These are phyloP conservation scores for Huso huso DNA, from an alignment of 2,797 vertebrate species.

Conservation along the genomic window DNA sequence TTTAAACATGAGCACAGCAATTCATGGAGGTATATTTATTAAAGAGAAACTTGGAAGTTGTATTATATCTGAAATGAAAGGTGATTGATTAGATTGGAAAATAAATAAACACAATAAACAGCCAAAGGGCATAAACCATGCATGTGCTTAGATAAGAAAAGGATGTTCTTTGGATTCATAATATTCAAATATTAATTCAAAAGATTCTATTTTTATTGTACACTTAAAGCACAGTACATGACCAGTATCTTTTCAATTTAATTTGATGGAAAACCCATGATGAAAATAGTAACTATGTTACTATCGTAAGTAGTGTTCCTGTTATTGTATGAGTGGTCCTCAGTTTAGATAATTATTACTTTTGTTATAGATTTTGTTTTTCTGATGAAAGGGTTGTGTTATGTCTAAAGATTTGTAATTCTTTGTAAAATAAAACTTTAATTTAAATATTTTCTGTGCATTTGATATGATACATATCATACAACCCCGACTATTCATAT, in stretches of 20 bases:
- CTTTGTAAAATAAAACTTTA: too few relatives aligned
- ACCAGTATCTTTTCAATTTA: constrained; percentile 29
- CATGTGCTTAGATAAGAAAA: not conserved
- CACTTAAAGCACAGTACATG: not conserved
- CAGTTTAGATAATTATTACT: constrained; percentile 48
- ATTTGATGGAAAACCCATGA: constrained; percentile 45
- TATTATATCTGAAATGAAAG: constrained; percentile 16
- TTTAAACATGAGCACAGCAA: constrained; percentile 16
- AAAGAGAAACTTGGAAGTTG: constrained; percentile 9
- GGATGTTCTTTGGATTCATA: constrained; percentile 24
- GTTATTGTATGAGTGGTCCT: constrained; percentile 46
- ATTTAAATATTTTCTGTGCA: too few relatives aligned
- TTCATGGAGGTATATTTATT: constrained; percentile 13
- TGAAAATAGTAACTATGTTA: constrained; percentile 52
- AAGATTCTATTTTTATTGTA: constrained; percentile 17
- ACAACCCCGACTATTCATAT: too few relatives aligned
- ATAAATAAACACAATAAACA: constrained; percentile 7
- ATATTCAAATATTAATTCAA: constrained; percentile 26
- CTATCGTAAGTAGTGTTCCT: constrained; percentile 45
- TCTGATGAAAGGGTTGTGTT: too few relatives aligned
- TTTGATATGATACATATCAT: too few relatives aligned
- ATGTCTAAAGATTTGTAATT: too few relatives aligned
- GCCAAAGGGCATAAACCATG: not conserved
- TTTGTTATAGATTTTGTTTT: too few relatives aligned
- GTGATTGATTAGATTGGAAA: constrained; percentile 16